Conservation (phyloP, 1,140 invertebrate species). For the Eubasilissa regina region DNA sequence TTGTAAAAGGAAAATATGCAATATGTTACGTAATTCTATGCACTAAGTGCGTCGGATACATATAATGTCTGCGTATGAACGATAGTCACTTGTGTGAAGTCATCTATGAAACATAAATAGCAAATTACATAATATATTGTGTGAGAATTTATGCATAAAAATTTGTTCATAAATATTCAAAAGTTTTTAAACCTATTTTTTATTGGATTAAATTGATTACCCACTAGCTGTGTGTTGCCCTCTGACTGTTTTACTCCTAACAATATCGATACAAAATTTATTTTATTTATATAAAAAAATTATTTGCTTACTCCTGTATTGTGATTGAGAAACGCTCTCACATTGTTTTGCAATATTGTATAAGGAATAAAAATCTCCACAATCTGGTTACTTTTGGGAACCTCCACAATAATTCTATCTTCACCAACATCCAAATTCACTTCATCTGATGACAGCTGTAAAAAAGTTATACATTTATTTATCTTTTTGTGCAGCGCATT, state of each 20-base stretch:
- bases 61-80: no score
- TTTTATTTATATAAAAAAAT: not conserved
- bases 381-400: slow-evolving; percentile 72
- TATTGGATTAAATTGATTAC: no score
- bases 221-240: no score
- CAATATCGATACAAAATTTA: not conserved
- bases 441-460: slow-evolving; percentile 75
- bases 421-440: slow-evolving; percentile 79
- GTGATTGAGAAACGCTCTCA: slow-evolving; percentile 77
- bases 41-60: no score
- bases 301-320: slow-evolving; percentile 62
- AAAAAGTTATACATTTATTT: slow-evolving; percentile 46
- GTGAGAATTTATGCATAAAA: no score
- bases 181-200: no score
- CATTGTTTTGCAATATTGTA: slow-evolving; percentile 73
- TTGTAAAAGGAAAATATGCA: no score
- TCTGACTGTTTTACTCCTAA: not conserved
- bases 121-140: no score
- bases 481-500: no score
- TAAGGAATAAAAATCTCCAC: slow-evolving; percentile 81
- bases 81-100: not conserved
- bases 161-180: no score
- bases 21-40: no score
- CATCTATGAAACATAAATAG: no score
- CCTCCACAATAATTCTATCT: slow-evolving; percentile 80